Evolutionary conservation across 2,888 invertebrate genomes (phyloP), one percentile per base, ranked within the genome.

Genomic region (Macrophya annulata): DNA sequence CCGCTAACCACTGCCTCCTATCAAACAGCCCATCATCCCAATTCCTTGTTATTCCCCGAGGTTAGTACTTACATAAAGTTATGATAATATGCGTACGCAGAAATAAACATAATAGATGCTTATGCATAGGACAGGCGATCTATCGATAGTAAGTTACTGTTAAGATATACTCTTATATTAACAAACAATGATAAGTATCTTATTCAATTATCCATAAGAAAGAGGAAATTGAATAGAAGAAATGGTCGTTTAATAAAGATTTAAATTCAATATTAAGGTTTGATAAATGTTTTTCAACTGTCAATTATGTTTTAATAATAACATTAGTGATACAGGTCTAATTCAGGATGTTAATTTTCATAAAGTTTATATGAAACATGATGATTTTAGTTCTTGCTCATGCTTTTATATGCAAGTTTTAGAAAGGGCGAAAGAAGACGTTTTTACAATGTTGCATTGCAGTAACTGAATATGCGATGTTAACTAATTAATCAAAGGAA

Each of bases 1-100:
- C 93, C 93, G 92, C 93, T 93, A 92, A 93, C 93, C 90, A 93
- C 93, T 90, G 93, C 91, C 89, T 93, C 93, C 93, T 93, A 93
- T 91, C 90, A 89, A 92, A 92, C 89, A 92, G 90, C 90, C 88
- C 87, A 86, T 88, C 87, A 85, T 84, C 84, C 87, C 87, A 84
- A 85, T 74, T 85, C 86, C 81, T 87, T 83, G 86, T 89, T 88
- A 88, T 86, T 86, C 76, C 85, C 85, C 84, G 51, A 62, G 12
- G 83, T 85, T 74, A 83, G 76, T 72, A 85, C 62, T 48, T 51
- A 68, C 15, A 79, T 8, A 81, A 62, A 9, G 68, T 68, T 83
- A 45, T 68, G 15, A 83, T n/a, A 51, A 48, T 68, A 83, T 83
- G 68, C 48, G 48, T 37, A 83, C 40, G 45, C 45, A 83, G n/a